Percentiles rank a stretch among this genome's conserved stretches.
Evolutionary conservation across 2,888 invertebrate species (phyloP).

Genomic region (Zaprionus bogoriensis): DNA sequence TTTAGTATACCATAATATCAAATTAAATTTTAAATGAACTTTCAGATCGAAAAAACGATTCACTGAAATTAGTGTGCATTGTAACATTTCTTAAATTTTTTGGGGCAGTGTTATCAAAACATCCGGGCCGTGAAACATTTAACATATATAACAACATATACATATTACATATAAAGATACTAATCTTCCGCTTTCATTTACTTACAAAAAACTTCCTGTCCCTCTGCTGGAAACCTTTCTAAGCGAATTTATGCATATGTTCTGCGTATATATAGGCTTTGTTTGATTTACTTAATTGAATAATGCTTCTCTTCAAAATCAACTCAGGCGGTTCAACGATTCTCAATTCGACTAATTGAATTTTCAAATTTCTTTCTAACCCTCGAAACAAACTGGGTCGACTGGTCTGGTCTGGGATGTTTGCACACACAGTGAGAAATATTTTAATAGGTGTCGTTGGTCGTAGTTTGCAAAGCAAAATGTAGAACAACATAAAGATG

Average conservation of each 20-base stretch:
- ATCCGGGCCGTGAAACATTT: no score
- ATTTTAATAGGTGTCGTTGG: constrained; percentile 49
- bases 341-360: constrained; percentile 1
- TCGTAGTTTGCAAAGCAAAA: constrained; percentile 72
- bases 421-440: not conserved
- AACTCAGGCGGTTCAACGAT: constrained; percentile 49
- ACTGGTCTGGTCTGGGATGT: constrained; percentile 1
- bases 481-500: constrained; percentile 52
- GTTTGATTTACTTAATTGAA: constrained; percentile 50
- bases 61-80: no score
- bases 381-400: constrained; percentile 38
- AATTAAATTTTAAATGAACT: no score
- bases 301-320: constrained; percentile 43
- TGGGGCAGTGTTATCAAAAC: no score
- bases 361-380: constrained; percentile 20
- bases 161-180: not conserved
- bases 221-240: no score
- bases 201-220: not conserved
- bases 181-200: not conserved
- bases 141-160: not conserved
- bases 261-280: constrained; percentile 47
- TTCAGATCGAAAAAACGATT: no score
- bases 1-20: no score
- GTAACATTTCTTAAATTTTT: no score
- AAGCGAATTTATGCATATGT: constrained; percentile 16